phyloP scores from a whole-genome alignment of 2,113 vertebrate species.

The Ictidomys tridecemlineatus region DNA sequence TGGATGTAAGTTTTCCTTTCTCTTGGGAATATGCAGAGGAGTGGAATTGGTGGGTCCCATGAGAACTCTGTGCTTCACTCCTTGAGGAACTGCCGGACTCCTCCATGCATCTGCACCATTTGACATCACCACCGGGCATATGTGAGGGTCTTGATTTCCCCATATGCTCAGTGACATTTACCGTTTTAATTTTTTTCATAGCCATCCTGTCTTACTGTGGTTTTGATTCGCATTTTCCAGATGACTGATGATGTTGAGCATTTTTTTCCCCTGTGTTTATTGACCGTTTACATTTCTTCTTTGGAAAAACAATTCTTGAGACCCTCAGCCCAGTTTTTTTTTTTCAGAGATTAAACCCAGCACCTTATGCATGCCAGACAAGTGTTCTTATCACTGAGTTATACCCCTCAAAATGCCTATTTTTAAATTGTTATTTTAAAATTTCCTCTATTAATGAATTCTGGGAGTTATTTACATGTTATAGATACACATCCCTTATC shows the following conservation, averaged over 20 bases:
- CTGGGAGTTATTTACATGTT: not conserved
- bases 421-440: not conserved
- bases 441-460: constrained; percentile 7
- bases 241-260: not conserved
- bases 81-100: not conserved
- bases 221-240: constrained; percentile 34
- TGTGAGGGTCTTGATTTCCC: not conserved
- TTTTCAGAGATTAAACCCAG: not conserved
- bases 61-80: not conserved
- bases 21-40: not conserved
- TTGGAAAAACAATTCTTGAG: not conserved
- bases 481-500: not conserved
- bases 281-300: not conserved
- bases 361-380: not conserved
- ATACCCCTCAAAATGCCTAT: not conserved
- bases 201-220: not conserved
- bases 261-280: constrained; percentile 1
- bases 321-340: not conserved
- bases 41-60: not conserved
- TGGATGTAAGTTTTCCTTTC: not conserved
- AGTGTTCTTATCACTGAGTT: not conserved
- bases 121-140: not conserved
- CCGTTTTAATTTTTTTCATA: not conserved
- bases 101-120: not conserved
- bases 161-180: not conserved